These are phyloP conservation scores for Phytoseiulus persimilis DNA, from an alignment of 2,888 invertebrate species.

Conservation along the genomic window DNA sequence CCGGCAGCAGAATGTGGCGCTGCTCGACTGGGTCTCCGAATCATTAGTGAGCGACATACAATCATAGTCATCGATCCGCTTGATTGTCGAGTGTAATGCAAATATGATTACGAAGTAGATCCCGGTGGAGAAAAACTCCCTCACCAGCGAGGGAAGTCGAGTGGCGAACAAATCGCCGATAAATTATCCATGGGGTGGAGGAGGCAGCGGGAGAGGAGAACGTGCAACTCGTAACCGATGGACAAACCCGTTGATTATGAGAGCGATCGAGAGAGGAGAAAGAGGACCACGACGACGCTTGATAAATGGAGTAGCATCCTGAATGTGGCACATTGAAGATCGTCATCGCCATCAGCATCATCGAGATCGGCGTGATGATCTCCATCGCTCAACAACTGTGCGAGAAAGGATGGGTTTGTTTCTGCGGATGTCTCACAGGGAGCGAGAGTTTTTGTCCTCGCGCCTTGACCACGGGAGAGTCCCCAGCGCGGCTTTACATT, in stretches of 20 bases:
- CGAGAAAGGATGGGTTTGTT: neutral
- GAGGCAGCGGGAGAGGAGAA: neutral
- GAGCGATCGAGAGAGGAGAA: neutral
- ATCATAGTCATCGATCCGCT: neutral
- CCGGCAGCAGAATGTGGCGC: too few relatives aligned
- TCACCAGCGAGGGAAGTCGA: neutral
- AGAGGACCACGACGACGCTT: neutral
- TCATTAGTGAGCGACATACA: neutral
- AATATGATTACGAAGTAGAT: conserved; percentile 5
- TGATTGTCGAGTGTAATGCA: conserved; percentile 5
- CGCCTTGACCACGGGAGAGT: too few relatives aligned
- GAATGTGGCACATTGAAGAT: neutral
- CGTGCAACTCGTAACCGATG: neutral
- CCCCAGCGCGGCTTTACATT: too few relatives aligned
- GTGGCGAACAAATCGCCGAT: neutral
- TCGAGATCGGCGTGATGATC: neutral
- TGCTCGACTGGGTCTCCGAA: neutral
- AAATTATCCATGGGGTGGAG: neutral
- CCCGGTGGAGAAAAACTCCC: neutral
- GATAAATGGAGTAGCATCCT: neutral
- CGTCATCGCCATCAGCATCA: neutral
- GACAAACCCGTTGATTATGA: neutral
- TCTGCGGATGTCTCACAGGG: neutral
- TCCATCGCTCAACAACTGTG: neutral
- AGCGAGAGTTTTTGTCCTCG: neutral